A percentile compares a stretch with the other conserved stretches of the same genome.
Conservation (phyloP, 2,797 vertebrate genomes). For the Alfaro cultratus region DNA sequence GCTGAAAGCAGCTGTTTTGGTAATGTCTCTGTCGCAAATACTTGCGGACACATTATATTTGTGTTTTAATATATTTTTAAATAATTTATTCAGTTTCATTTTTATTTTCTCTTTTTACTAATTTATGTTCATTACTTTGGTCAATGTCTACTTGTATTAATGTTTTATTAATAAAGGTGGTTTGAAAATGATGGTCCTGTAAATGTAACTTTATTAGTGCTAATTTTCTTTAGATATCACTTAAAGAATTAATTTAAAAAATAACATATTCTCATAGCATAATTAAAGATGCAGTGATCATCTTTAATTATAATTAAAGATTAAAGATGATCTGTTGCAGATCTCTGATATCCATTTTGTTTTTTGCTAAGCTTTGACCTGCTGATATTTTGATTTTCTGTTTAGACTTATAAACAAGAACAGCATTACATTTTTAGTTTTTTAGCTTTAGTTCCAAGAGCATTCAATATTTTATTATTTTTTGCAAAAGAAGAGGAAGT, state of each 20-base stretch:
- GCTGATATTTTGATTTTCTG: not conserved
- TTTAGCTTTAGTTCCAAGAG: not conserved
- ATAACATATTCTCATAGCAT: not conserved
- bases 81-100: not conserved
- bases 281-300: not conserved
- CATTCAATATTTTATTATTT: not conserved
- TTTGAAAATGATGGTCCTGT: not conserved
- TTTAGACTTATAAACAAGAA: not conserved
- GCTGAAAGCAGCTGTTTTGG: not conserved
- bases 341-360: not conserved
- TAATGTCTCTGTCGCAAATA: not conserved
- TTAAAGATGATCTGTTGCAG: not conserved
- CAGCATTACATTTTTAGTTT: not conserved
- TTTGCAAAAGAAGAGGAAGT: not conserved
- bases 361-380: not conserved
- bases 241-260: not conserved
- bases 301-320: no score
- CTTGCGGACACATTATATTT: not conserved
- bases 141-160: not conserved
- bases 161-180: not conserved
- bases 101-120: not conserved
- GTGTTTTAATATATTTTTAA: not conserved
- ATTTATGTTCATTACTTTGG: not conserved
- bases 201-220: not conserved
- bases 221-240: not conserved